Evolutionary conservation across 2,888 invertebrate species (phyloP).

Genomic region (Schizotus pectinicornis): DNA sequence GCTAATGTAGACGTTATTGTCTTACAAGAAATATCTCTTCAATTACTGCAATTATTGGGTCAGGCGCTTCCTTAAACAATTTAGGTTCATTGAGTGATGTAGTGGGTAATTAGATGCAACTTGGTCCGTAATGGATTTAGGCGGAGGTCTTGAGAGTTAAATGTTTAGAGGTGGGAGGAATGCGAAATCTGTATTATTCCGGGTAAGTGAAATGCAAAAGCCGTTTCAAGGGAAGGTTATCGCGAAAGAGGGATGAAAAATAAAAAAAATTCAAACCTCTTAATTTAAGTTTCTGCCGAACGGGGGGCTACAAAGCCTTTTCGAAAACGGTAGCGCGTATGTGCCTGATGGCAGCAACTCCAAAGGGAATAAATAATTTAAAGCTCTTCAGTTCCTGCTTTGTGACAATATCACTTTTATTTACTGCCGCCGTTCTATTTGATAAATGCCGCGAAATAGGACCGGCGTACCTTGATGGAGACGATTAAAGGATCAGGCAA

Average conservation of each 20-base stretch:
- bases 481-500: too few relatives aligned
- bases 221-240: neutral
- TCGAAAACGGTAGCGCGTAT: neutral
- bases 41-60: too few relatives aligned
- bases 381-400: constrained; percentile 10
- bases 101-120: too few relatives aligned
- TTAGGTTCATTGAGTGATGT: too few relatives aligned
- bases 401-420: constrained; percentile 1
- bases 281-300: constrained; percentile 15
- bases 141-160: too few relatives aligned
- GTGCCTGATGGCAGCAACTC: too few relatives aligned
- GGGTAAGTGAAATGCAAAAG: too few relatives aligned
- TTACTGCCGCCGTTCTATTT: neutral
- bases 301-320: constrained; percentile 10
- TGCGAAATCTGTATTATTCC: constrained; percentile 1
- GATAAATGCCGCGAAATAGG: too few relatives aligned
- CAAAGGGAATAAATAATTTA: constrained; percentile 23
- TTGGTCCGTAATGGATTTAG: too few relatives aligned
- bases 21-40: constrained; percentile 17
- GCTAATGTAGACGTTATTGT: constrained; percentile 23
- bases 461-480: too few relatives aligned
- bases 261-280: constrained; percentile 15
- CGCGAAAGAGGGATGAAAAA: constrained; percentile 7
- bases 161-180: constrained; percentile 2
- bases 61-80: too few relatives aligned